Evolutionary conservation across 1,140 invertebrate species (phyloP).

Genomic region (Tetraneura akinire): DNA sequence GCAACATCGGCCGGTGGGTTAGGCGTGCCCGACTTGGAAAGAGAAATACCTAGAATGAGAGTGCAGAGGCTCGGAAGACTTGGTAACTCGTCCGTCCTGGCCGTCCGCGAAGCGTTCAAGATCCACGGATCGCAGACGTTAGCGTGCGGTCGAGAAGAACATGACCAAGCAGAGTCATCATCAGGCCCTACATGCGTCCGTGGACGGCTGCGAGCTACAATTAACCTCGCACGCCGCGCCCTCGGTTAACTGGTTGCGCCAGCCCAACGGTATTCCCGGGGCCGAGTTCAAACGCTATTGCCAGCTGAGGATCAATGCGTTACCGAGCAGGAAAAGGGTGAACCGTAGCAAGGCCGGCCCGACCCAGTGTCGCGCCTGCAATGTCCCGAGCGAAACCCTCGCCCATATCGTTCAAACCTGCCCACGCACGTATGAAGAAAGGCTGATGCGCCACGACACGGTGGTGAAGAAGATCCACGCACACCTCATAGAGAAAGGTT

Average conservation of each 20-base stretch:
- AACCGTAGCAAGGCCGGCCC: background rate
- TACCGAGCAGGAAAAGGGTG: background rate
- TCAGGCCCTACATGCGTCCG: background rate
- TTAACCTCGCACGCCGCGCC: background rate
- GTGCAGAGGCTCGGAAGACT: background rate
- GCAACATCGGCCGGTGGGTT: background rate
- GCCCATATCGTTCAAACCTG: background rate
- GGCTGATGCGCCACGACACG: background rate
- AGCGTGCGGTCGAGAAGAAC: background rate
- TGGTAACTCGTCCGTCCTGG: background rate
- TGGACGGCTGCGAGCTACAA: background rate
- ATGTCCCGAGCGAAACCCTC: background rate
- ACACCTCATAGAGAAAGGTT: background rate
- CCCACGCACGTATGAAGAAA: background rate
- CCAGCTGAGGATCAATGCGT: background rate
- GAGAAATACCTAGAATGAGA: background rate
- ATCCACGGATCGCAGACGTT: background rate
- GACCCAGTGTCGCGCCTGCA: background rate
- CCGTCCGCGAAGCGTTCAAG: background rate
- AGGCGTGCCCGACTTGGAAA: background rate
- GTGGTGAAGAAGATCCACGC: background rate
- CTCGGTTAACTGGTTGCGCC: background rate
- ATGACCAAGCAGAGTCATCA: background rate
- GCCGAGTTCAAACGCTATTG: background rate
- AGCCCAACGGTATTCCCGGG: background rate